Evolutionary conservation across 2,113 vertebrate genomes (phyloP).

Genomic region (Romanogobio albipinnatus): DNA sequence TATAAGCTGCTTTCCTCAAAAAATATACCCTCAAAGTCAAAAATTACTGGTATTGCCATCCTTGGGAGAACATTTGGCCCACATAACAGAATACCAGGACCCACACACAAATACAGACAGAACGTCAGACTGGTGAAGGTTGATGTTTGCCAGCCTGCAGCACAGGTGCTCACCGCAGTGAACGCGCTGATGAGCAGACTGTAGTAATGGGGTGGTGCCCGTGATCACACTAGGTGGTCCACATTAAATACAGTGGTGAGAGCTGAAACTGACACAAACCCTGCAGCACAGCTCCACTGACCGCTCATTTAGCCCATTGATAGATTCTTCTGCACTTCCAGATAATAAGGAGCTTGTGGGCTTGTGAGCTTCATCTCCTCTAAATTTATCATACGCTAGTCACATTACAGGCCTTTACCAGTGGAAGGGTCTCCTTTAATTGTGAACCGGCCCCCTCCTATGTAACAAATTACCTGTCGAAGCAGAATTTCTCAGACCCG

Average conservation of each 20-base stretch:
- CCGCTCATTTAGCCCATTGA: conserved; percentile 74
- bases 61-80: too few species aligned
- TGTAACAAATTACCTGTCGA: conserved; percentile 77
- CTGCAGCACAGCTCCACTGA: conserved; percentile 45
- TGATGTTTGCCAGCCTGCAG: background rate
- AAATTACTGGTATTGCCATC: too few species aligned
- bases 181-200: background rate
- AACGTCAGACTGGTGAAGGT: too few species aligned
- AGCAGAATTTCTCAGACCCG: conserved; percentile 73
- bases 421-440: conserved; percentile 73
- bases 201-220: background rate
- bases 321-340: conserved; percentile 71
- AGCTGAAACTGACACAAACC: conserved; percentile 38
- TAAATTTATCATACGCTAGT: conserved; percentile 74
- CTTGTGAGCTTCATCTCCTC: conserved; percentile 70
- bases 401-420: conserved; percentile 76
- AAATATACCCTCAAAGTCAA: too few species aligned
- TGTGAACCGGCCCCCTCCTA: conserved; percentile 66
- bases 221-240: conserved; percentile 48
- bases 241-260: conserved; percentile 53
- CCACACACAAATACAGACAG: too few species aligned
- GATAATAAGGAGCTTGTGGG: conserved; percentile 77
- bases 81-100: too few species aligned
- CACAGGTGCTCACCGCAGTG: background rate
- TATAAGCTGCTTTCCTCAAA: too few species aligned